phyloP scores from a whole-genome alignment of 1,140 invertebrate genomes.

The Aphaenogaster rudis region DNA sequence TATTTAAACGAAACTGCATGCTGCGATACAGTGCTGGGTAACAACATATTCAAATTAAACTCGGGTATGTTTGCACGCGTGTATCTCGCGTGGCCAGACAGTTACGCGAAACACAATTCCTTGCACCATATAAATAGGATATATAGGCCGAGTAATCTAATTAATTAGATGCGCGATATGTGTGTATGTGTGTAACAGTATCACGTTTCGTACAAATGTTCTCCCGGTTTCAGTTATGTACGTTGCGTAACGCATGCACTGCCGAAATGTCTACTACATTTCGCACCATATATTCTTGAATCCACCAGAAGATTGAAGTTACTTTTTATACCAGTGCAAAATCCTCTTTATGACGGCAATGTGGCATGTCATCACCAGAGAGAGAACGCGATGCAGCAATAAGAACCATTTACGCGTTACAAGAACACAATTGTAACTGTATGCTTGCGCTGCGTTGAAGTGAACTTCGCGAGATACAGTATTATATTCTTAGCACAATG shows the following conservation, averaged over 20 bases:
- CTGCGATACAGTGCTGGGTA: not conserved
- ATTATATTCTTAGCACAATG: conserved; percentile 11
- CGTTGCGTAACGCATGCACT: not conserved
- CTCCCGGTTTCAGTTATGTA: conserved; percentile 20
- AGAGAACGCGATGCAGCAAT: not conserved
- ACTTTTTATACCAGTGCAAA: conserved; percentile 6
- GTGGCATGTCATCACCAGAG: not conserved
- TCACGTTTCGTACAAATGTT: conserved; percentile 27
- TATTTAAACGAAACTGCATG: conserved; percentile 28
- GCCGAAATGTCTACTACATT: not conserved
- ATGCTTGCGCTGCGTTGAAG: too few species aligned
- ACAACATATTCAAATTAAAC: conserved; percentile 43
- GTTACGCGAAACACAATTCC: conserved; percentile 35
- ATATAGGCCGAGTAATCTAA: conserved; percentile 42
- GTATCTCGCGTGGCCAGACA: conserved; percentile 9
- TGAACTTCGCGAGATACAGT: not conserved
- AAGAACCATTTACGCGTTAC: not conserved
- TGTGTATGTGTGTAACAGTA: conserved; percentile 1
- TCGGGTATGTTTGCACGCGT: conserved; percentile 11
- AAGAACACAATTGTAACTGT: not conserved
- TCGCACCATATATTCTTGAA: not conserved
- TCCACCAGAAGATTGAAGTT: not conserved
- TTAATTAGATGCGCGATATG: conserved; percentile 36
- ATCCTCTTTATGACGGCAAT: not conserved
- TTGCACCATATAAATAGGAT: conserved; percentile 37